phyloP scores from a whole-genome alignment of 2,113 vertebrate genomes.

The Phaetusa simplex region DNA sequence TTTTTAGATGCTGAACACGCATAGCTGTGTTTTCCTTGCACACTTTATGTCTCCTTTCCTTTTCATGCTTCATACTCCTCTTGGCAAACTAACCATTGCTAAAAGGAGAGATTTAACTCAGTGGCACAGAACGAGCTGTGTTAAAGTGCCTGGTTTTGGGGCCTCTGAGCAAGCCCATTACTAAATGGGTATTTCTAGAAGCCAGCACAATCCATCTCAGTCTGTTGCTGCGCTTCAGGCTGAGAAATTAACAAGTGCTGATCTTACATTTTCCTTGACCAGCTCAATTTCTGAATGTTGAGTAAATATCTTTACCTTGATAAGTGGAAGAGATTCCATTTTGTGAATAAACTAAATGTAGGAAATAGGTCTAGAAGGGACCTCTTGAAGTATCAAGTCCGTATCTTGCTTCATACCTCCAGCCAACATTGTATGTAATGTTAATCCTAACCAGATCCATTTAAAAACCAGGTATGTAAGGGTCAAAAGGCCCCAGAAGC shows the following conservation, averaged over 20 bases:
- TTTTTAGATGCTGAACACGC: not conserved
- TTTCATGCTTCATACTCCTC: not conserved
- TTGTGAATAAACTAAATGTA: not conserved
- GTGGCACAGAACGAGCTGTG: not conserved
- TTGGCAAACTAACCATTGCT: not conserved
- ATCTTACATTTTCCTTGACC: not conserved
- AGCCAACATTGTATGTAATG: not conserved
- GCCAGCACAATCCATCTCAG: not conserved
- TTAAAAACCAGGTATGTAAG: not conserved
- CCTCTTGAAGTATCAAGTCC: not conserved
- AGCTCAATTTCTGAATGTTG: not conserved
- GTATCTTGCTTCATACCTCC: not conserved
- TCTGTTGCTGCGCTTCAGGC: not conserved
- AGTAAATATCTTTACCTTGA: not conserved
- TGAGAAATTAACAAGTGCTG: not conserved
- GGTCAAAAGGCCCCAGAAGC: not conserved
- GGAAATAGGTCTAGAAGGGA: not conserved
- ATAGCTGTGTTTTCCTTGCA: not conserved
- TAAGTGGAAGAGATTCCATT: not conserved
- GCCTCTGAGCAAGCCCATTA: not conserved
- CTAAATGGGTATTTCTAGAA: not conserved
- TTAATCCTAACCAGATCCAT: not conserved
- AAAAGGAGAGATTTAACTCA: not conserved
- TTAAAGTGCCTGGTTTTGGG: not conserved
- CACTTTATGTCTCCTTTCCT: not conserved